Base-by-base conservation (phyloP, 2,797 vertebrate genomes). In the Miichthys miiuy region DNA sequence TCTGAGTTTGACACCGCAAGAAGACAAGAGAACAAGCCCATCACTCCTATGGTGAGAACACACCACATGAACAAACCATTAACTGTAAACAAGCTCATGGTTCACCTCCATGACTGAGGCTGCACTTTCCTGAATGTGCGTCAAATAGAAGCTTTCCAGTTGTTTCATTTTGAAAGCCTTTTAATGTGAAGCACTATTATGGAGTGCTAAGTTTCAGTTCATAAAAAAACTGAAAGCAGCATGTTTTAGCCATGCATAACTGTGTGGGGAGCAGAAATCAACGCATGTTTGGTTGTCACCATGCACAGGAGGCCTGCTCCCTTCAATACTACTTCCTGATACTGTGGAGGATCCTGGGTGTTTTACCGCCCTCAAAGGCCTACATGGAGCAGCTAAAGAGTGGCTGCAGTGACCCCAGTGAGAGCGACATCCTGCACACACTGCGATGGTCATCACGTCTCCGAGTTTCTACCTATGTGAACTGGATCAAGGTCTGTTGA, bases 321-420 rank as follows among this genome's bases (percentile, higher is more conserved):
- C 96, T 99, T 77, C 98, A 99, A 68, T 99, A 99, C 93, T 98
- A 97, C 85, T 99, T 99, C 89, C 83, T 99, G 89, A 96, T 99
- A 48, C 94, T 99, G 48, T 99, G 98, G 98, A 95, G 97, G 76
- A 97, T 99, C 75, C 91, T 99, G 34, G 98, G 98, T 0, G 96
- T 98, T 77, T 91, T 99, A 62, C 98, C 98, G 20, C 98, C 98
- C 0, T 99, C 98, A 5, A 97, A 97, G 85, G 95, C 81, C 68
- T 99, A 97, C 88, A 92, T 99, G 87, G 98, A 98, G 81, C 97
- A 98, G 75, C 89, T 99, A 80, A 97, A 97, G 63, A 92, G 68
- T 10, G 97, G 96, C 71, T 94, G 95, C 5, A 96, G 95, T 0
- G 97, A 98, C 81, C 96, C 97, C 88, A 97, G 95, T 44, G 98